These are phyloP conservation scores for Ladona fulva DNA, from an alignment of 1,140 invertebrate genomes.

Conservation along the genomic window DNA sequence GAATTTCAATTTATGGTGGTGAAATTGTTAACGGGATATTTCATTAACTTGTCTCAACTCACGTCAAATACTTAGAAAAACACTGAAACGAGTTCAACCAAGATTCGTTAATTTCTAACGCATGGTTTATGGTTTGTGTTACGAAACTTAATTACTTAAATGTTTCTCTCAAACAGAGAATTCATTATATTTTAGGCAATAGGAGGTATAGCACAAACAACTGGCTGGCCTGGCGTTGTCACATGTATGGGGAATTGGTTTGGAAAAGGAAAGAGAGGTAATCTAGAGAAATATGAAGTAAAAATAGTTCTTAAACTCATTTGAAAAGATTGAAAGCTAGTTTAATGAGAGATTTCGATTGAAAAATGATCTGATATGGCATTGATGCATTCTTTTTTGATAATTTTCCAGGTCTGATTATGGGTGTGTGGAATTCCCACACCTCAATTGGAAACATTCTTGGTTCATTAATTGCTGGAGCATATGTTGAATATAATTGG, in stretches of 20 bases:
- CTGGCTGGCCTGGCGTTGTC: conserved; percentile 90
- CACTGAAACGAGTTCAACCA: too few relatives aligned
- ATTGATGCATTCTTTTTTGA: conserved; percentile 25
- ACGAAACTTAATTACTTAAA: too few relatives aligned
- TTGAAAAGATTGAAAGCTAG: not conserved
- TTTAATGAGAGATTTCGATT: too few relatives aligned
- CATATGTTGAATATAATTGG: conserved; percentile 82
- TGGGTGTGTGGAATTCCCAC: conserved; percentile 75
- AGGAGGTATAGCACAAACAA: conserved; percentile 80
- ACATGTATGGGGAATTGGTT: conserved; percentile 93
- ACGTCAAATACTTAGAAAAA: too few relatives aligned
- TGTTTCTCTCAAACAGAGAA: too few relatives aligned
- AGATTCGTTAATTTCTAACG: too few relatives aligned
- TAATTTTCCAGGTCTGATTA: conserved; percentile 64
- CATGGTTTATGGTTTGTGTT: too few relatives aligned
- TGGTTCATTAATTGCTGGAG: conserved; percentile 63
- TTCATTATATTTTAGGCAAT: conserved; percentile 45
- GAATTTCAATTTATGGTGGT: too few relatives aligned
- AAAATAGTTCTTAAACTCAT: not conserved
- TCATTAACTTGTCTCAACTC: too few relatives aligned
- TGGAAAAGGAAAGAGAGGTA: conserved; percentile 72
- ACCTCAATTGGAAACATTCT: conserved; percentile 53
- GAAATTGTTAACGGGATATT: too few relatives aligned
- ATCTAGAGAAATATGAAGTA: conserved; percentile 19
- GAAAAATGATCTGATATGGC: too few relatives aligned